Percentiles rank a stretch among this genome's conserved stretches.
These are phyloP conservation scores for Nannobrachium achirus DNA, from an alignment of 2,113 vertebrate species.

Conservation along the genomic window DNA sequence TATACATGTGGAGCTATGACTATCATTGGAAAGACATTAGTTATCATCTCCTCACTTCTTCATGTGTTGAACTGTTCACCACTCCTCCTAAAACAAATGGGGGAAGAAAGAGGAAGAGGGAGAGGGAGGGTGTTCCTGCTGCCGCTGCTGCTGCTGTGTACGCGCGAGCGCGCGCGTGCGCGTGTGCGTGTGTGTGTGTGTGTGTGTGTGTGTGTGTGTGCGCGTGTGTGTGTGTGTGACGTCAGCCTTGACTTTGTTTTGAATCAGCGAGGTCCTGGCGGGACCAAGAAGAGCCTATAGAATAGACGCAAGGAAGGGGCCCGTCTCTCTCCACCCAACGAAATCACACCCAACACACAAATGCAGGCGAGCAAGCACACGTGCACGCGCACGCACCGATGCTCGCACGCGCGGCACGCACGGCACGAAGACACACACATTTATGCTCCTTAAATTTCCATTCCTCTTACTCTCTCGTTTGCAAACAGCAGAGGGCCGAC, in stretches of 20 bases:
- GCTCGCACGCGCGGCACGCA: not conserved
- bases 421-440: conserved; percentile 6
- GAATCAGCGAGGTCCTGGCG: conserved; percentile 52
- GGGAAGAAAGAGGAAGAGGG: conserved; percentile 40
- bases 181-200: conserved; percentile 11
- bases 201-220: conserved; percentile 11
- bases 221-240: conserved; percentile 36
- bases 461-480: not conserved
- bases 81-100: conserved; percentile 36
- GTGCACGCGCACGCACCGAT: not conserved
- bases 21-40: too few relatives aligned
- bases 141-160: conserved; percentile 11
- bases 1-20: too few relatives aligned
- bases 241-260: conserved; percentile 63
- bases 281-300: conserved; percentile 54
- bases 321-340: conserved; percentile 41
- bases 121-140: conserved; percentile 47
- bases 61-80: too few relatives aligned
- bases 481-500: conserved; percentile 62
- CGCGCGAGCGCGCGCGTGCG: not conserved
- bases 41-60: too few relatives aligned
- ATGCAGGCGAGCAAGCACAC: too few relatives aligned
- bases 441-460: not conserved
- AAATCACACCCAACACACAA: too few relatives aligned
- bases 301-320: conserved; percentile 43